Evolutionary conservation across 37 sponge, comb jelly and placozoan genomes (phyloP).

Genomic region (Geodia barretti): DNA sequence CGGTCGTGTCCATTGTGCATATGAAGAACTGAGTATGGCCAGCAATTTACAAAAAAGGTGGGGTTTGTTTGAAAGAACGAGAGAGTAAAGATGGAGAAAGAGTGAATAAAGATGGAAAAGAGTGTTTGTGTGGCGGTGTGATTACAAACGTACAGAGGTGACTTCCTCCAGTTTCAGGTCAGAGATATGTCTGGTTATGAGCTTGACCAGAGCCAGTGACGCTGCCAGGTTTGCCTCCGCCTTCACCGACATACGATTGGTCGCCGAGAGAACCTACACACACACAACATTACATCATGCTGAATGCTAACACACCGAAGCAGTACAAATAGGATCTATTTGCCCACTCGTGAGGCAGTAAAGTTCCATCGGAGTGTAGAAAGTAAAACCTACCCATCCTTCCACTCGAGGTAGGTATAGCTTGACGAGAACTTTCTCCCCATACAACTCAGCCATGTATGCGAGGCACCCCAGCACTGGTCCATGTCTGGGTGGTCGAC

Average conservation of each 20-base stretch:
- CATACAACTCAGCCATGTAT: constrained; percentile 53
- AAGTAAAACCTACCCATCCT: constrained; percentile 49
- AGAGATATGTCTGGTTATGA: constrained; percentile 31
- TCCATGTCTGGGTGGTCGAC: constrained; percentile 11
- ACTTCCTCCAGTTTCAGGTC: constrained; percentile 1
- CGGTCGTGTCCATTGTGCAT: no score
- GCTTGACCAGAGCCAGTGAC: constrained; percentile 46
- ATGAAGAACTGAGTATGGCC: no score
- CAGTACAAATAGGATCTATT: not conserved
- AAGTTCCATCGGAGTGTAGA: not conserved
- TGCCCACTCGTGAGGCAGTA: not conserved
- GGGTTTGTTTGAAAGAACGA: no score
- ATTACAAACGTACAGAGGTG: constrained; percentile 10
- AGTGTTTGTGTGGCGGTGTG: constrained; percentile 10
- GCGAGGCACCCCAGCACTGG: constrained; percentile 36
- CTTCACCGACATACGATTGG: constrained; percentile 41
- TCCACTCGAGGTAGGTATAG: constrained; percentile 66
- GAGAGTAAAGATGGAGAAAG: not conserved
- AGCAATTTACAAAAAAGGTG: no score
- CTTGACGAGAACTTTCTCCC: constrained; percentile 37
- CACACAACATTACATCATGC: not conserved
- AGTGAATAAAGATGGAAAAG: not conserved
- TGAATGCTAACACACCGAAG: not conserved
- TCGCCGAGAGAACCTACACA: constrained; percentile 39
- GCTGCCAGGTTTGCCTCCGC: constrained; percentile 63